Percentiles rank a stretch among this genome's conserved stretches.
Conservation (phyloP, 2,797 vertebrate species). For the Schizopygopsis malacanthus region DNA sequence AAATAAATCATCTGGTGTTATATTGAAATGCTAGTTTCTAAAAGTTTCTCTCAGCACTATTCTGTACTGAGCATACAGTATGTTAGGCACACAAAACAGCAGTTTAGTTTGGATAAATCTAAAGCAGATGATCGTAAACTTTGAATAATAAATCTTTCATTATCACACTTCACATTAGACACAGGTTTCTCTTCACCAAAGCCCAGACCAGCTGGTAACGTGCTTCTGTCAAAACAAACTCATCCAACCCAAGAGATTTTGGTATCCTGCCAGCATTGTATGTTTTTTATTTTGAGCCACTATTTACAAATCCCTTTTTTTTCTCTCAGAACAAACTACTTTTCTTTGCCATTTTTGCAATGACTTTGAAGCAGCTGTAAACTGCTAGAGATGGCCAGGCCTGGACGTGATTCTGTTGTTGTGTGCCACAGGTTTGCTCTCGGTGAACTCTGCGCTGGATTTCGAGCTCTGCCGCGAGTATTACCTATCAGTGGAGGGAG, state of each 20-base stretch:
- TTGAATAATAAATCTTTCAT: slow-evolving; percentile 26
- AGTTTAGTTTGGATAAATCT: slow-evolving; percentile 23
- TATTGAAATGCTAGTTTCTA: no score
- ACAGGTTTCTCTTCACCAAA: slow-evolving; percentile 11
- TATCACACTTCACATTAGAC: slow-evolving; percentile 18
- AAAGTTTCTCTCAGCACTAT: neutral
- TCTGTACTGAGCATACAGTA: neutral
- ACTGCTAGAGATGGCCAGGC: neutral
- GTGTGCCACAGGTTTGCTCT: slow-evolving; percentile 69
- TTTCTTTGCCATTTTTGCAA: neutral
- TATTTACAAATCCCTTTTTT: neutral
- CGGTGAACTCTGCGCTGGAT: slow-evolving; percentile 84
- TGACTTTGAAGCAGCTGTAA: neutral
- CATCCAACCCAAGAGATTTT: neutral
- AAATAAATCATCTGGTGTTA: neutral
- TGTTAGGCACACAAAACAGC: neutral
- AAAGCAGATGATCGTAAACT: neutral
- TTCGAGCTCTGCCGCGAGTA: slow-evolving; percentile 86
- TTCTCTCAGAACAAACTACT: neutral
- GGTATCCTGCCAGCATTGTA: neutral
- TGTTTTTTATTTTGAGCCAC: neutral
- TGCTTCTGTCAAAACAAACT: slow-evolving; percentile 6
- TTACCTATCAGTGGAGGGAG: slow-evolving; percentile 91
- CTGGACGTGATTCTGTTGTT: slow-evolving; percentile 40
- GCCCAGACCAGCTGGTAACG: slow-evolving; percentile 4